phyloP scores from a whole-genome alignment of 1,140 invertebrate species.

The Babylonia areolata region DNA sequence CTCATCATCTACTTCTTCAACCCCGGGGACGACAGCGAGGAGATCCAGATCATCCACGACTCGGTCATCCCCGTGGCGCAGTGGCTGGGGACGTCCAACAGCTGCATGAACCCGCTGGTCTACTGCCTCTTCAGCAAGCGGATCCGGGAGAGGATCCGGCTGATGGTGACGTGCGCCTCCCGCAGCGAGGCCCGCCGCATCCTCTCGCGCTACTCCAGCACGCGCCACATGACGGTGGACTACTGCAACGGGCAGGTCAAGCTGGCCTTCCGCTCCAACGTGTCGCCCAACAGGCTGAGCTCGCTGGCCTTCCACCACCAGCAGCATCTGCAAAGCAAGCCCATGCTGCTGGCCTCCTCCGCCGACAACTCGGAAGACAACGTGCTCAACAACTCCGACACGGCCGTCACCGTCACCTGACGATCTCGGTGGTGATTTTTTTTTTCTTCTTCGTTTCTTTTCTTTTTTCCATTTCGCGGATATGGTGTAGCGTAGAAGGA shows the following conservation, averaged over 20 bases:
- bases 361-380: slow-evolving; percentile 28
- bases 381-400: slow-evolving; percentile 5
- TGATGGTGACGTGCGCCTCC: slow-evolving; percentile 51
- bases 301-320: background rate
- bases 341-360: background rate
- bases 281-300: slow-evolving; percentile 13
- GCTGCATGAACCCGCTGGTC: slow-evolving; percentile 97
- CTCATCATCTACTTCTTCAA: slow-evolving; percentile 54
- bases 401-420: background rate
- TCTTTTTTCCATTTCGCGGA: no score
- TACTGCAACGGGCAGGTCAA: slow-evolving; percentile 52
- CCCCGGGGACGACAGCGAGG: slow-evolving; percentile 59
- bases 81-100: slow-evolving; percentile 96
- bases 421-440: no score
- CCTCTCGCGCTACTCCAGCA: slow-evolving; percentile 48
- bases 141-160: slow-evolving; percentile 88
- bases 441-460: no score
- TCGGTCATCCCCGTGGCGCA: slow-evolving; percentile 92
- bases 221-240: slow-evolving; percentile 52
- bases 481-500: no score
- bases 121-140: slow-evolving; percentile 99
- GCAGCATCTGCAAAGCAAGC: slow-evolving; percentile 12
- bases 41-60: slow-evolving; percentile 82
- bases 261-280: slow-evolving; percentile 35
- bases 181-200: slow-evolving; percentile 24